These are phyloP conservation scores for Zygaena filipendulae DNA, from an alignment of 2,888 invertebrate genomes.

Conservation along the genomic window DNA sequence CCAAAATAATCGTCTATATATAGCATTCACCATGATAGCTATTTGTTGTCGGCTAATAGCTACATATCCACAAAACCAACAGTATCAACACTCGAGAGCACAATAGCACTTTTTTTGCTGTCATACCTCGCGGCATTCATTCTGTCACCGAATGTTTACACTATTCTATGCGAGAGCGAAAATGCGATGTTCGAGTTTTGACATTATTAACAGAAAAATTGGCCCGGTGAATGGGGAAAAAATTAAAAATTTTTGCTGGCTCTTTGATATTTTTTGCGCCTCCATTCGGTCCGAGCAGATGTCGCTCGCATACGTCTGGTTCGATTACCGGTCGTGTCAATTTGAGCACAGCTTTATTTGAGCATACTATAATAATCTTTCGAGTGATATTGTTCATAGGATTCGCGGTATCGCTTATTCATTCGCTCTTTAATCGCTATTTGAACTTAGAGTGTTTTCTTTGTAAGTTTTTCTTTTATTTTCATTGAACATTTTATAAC, in stretches of 20 bases:
- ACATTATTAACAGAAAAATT: constrained; percentile 61
- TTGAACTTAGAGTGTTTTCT: no score
- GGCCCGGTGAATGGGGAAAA: constrained; percentile 28
- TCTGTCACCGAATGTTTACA: constrained; percentile 50
- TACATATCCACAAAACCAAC: constrained; percentile 31
- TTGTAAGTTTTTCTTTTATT: no score
- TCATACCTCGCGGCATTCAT: constrained; percentile 21
- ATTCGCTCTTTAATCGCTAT: constrained; percentile 23
- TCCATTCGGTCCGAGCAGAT: constrained; percentile 41
- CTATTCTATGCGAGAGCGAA: constrained; percentile 28
- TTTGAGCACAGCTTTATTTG: constrained; percentile 52
- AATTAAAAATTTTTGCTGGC: constrained; percentile 34
- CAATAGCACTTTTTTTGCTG: constrained; percentile 29
- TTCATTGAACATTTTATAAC: no score
- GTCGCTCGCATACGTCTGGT: constrained; percentile 39
- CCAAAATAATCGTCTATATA: no score
- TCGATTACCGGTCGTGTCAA: constrained; percentile 52
- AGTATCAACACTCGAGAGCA: constrained; percentile 25
- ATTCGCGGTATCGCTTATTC: constrained; percentile 19
- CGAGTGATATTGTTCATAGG: constrained; percentile 41
- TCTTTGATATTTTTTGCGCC: constrained; percentile 45
- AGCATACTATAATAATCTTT: no score
- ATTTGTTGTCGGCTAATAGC: constrained; percentile 14
- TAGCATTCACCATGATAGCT: no score
- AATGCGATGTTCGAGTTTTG: constrained; percentile 43